Evolutionary conservation across 2,797 vertebrate species (phyloP).

Genomic region (Propithecus deckenii): DNA sequence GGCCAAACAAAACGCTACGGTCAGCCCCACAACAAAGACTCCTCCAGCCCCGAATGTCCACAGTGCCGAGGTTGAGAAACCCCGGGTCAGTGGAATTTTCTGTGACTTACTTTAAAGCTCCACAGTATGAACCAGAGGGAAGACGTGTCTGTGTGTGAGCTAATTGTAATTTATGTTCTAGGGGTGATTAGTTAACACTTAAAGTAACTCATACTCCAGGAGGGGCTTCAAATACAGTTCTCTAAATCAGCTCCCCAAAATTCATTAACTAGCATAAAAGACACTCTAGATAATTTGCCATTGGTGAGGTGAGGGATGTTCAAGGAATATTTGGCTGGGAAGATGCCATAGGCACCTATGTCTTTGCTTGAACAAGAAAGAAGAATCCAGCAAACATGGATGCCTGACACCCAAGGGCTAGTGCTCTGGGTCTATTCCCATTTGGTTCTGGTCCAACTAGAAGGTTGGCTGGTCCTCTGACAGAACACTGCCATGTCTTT

Average conservation of each 20-base stretch:
- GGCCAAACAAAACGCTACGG: neutral
- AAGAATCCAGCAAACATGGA: neutral
- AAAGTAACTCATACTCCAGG: neutral
- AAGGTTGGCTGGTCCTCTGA: neutral
- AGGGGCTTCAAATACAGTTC: neutral
- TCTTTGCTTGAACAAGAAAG: neutral
- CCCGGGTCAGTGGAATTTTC: neutral
- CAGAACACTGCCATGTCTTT: neutral
- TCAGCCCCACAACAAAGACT: neutral
- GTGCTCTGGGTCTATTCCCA: neutral
- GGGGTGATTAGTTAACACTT: neutral
- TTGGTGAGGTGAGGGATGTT: neutral
- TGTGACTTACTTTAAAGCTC: neutral
- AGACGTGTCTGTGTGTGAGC: neutral
- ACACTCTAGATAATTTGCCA: neutral
- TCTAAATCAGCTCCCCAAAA: neutral
- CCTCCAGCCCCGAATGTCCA: neutral
- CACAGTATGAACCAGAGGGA: neutral
- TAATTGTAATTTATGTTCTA: neutral
- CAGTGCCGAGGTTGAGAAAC: neutral
- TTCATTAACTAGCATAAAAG: neutral
- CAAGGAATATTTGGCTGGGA: neutral
- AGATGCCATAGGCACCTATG: neutral
- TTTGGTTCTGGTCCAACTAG: neutral
- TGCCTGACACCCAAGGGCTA: neutral